These are phyloP conservation scores for Sinopyrophorus schimmeli DNA, from an alignment of 2,888 invertebrate species.

Conservation along the genomic window DNA sequence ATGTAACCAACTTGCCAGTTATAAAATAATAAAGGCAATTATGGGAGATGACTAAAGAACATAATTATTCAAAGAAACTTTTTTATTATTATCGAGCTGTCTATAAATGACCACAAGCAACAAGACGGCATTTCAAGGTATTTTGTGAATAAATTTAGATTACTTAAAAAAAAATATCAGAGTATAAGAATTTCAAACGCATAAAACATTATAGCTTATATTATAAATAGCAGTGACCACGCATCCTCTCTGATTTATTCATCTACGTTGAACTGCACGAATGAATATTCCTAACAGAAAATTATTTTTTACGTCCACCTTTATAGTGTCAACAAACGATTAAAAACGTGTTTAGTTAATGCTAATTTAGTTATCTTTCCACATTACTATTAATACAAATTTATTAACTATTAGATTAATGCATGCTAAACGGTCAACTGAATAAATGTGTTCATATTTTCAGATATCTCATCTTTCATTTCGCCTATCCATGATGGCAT, in stretches of 20 bases:
- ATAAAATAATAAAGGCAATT: too few species aligned
- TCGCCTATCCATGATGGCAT: too few species aligned
- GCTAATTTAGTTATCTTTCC: too few species aligned
- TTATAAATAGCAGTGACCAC: constrained; percentile 21
- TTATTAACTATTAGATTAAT: too few species aligned
- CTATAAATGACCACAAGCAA: neutral
- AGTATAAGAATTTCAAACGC: constrained; percentile 17
- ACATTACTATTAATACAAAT: too few species aligned
- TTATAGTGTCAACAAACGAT: constrained; percentile 11
- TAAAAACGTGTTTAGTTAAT: too few species aligned
- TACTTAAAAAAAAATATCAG: constrained; percentile 17
- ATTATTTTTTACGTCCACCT: constrained; percentile 12
- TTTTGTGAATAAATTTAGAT: constrained; percentile 22
- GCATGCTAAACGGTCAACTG: too few species aligned
- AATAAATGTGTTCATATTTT: too few species aligned
- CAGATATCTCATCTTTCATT: too few species aligned
- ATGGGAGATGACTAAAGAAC: too few species aligned
- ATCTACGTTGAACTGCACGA: constrained; percentile 11
- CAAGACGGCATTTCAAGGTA: constrained; percentile 8
- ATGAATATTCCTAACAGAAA: constrained; percentile 18
- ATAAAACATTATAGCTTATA: constrained; percentile 8
- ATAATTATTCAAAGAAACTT: too few species aligned
- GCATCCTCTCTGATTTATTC: constrained; percentile 11
- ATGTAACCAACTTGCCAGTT: neutral
- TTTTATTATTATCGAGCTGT: too few species aligned